These are phyloP conservation scores for Nothobranchius furzeri DNA, from an alignment of 2,113 vertebrate genomes.

Conservation along the genomic window DNA sequence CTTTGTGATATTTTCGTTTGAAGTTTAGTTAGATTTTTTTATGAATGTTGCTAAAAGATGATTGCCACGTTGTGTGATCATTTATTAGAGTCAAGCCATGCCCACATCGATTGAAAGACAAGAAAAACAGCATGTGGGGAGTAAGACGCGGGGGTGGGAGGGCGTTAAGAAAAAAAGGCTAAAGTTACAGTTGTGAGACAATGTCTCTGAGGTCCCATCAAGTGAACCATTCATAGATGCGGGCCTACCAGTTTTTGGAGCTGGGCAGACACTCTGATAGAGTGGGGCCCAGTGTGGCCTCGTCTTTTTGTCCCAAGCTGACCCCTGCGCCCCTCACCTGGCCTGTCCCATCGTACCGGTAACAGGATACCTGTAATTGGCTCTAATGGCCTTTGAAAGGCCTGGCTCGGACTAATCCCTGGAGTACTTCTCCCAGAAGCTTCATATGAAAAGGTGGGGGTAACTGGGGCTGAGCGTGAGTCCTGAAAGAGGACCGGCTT, in stretches of 20 bases:
- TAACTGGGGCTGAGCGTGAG: constrained; percentile 67
- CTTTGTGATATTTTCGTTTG: not conserved
- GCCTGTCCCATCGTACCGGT: constrained; percentile 77
- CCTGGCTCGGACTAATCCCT: constrained; percentile 80
- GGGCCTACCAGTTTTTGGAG: constrained; percentile 65
- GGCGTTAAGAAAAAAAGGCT: constrained; percentile 65
- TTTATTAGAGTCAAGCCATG: constrained; percentile 33
- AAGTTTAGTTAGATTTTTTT: not conserved
- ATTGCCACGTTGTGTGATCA: constrained; percentile 16
- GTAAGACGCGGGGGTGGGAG: constrained; percentile 39
- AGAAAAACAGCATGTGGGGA: constrained; percentile 50
- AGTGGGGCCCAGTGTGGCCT: constrained; percentile 73
- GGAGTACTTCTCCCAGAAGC: constrained; percentile 78
- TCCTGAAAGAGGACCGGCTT: constrained; percentile 76
- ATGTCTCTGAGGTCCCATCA: constrained; percentile 80
- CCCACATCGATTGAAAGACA: constrained; percentile 56
- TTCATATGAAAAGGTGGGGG: constrained; percentile 71
- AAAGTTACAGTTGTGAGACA: constrained; percentile 77
- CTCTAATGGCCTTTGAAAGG: constrained; percentile 85
- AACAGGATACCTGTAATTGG: constrained; percentile 85
- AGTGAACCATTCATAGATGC: constrained; percentile 77
- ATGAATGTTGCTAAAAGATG: constrained; percentile 21
- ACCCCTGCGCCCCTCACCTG: constrained; percentile 83
- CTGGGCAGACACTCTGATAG: constrained; percentile 71
- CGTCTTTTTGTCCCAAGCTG: constrained; percentile 80